A percentile compares a stretch with the other conserved stretches of the same genome.
These are phyloP conservation scores for Catharus ustulatus DNA, from an alignment of 2,797 vertebrate genomes.

Conservation along the genomic window DNA sequence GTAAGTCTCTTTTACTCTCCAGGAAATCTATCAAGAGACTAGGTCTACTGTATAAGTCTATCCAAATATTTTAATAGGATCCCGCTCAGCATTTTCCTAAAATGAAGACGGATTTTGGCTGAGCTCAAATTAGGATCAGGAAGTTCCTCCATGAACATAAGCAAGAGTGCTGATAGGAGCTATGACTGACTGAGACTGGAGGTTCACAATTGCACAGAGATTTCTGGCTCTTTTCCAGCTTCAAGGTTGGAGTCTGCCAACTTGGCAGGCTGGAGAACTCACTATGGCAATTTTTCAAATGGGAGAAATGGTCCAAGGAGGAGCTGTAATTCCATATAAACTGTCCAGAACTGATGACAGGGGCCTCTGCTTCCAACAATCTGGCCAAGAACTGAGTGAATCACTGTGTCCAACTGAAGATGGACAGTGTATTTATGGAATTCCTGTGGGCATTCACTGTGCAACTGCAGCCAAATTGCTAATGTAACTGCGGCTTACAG, in stretches of 20 bases:
- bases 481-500: slow-evolving; percentile 47
- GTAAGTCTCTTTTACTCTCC: slow-evolving; percentile 7
- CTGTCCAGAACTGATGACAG: slow-evolving; percentile 72
- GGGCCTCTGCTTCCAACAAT: slow-evolving; percentile 65
- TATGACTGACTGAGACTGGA: slow-evolving; percentile 72
- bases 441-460: slow-evolving; percentile 50
- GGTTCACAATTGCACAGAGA: slow-evolving; percentile 64
- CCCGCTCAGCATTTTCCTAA: slow-evolving; percentile 30
- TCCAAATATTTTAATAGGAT: slow-evolving; percentile 57
- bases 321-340: slow-evolving; percentile 77
- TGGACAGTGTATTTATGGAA: slow-evolving; percentile 44
- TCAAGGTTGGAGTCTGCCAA: slow-evolving; percentile 71
- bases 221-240: slow-evolving; percentile 75
- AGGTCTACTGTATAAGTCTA: background rate
- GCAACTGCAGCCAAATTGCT: slow-evolving; percentile 63
- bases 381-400: slow-evolving; percentile 60
- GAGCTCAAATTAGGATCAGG: slow-evolving; percentile 55
- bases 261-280: slow-evolving; percentile 75
- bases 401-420: slow-evolving; percentile 45
- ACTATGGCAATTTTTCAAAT: slow-evolving; percentile 79
- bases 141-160: slow-evolving; percentile 47
- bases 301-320: slow-evolving; percentile 74
- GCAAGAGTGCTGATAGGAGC: slow-evolving; percentile 67
- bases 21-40: slow-evolving; percentile 37
- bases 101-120: slow-evolving; percentile 56